Percentiles rank a stretch among this genome's conserved stretches.
Evolutionary conservation across 2,797 vertebrate species (phyloP).

Genomic region (Craterocephalus amniculus): DNA sequence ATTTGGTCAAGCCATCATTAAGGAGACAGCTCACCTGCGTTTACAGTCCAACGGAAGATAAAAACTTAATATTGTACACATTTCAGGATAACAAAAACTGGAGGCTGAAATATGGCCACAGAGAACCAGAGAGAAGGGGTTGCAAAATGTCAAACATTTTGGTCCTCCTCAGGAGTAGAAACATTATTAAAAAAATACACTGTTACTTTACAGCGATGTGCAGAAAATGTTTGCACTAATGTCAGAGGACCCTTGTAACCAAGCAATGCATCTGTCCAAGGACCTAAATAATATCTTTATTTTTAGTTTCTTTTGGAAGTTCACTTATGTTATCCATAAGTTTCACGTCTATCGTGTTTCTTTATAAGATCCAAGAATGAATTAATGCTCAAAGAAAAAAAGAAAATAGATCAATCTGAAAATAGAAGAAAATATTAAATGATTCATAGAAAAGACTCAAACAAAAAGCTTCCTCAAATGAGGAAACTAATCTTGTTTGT

Average conservation of each 20-base stretch:
- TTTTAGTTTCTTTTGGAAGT: slow-evolving; percentile 36
- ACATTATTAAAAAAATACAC: slow-evolving; percentile 42
- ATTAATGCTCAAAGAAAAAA: slow-evolving; percentile 22
- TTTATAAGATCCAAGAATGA: neutral
- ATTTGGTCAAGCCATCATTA: slow-evolving; percentile 64
- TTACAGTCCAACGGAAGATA: slow-evolving; percentile 62
- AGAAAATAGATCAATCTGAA: neutral
- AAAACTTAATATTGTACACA: slow-evolving; percentile 50
- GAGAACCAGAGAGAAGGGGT: slow-evolving; percentile 23
- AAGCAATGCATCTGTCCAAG: slow-evolving; percentile 12
- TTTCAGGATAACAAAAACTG: slow-evolving; percentile 42
- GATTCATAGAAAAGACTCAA: neutral
- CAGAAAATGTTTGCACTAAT: slow-evolving; percentile 29
- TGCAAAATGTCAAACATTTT: slow-evolving; percentile 42
- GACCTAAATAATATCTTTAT: slow-evolving; percentile 13
- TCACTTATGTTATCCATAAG: slow-evolving; percentile 28
- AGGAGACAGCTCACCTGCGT: slow-evolving; percentile 63
- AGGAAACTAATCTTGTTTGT: slow-evolving; percentile 1
- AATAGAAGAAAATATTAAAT: slow-evolving; percentile 16
- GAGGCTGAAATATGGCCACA: slow-evolving; percentile 40
- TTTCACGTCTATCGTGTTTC: slow-evolving; percentile 23
- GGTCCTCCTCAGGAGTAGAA: slow-evolving; percentile 37
- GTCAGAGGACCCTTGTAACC: slow-evolving; percentile 56
- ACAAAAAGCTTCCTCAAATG: slow-evolving; percentile 4
- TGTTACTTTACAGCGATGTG: slow-evolving; percentile 8